Evolutionary conservation across 2,888 invertebrate species (phyloP).

Genomic region (Polydrusus cervinus): DNA sequence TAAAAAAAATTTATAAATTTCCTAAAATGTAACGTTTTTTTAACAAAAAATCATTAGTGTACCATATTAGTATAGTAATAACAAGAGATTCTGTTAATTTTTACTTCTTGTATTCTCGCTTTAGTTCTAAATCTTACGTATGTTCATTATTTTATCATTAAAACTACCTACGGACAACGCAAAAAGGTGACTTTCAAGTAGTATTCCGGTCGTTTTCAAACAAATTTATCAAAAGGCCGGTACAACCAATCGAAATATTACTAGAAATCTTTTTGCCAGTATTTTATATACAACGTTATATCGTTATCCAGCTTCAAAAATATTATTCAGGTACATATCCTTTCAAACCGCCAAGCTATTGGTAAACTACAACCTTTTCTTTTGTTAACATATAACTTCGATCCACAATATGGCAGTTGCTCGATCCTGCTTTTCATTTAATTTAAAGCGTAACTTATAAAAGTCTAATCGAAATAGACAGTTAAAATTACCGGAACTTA

Average conservation of each 20-base stretch:
- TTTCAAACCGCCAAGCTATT: conserved; percentile 43
- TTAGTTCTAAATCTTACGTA: conserved; percentile 19
- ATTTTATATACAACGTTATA: conserved; percentile 19
- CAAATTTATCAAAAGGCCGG: not conserved
- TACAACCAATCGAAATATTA: conserved; percentile 18
- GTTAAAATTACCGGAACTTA: conserved; percentile 30
- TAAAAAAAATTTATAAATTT: conserved; percentile 20
- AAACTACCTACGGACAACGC: conserved; percentile 12
- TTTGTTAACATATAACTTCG: conserved; percentile 18
- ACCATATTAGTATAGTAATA: conserved; percentile 33
- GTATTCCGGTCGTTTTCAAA: not conserved
- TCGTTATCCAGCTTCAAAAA: conserved; percentile 41
- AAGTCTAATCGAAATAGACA: not conserved
- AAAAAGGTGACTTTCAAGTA: not conserved
- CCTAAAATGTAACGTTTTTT: conserved; percentile 16
- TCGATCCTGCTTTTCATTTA: conserved; percentile 18
- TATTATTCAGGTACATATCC: conserved; percentile 49
- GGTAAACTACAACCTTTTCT: conserved; percentile 10
- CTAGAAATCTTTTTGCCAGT: conserved; percentile 10
- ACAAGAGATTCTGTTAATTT: conserved; percentile 44
- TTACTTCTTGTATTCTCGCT: conserved; percentile 6
- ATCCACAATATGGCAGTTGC: conserved; percentile 44
- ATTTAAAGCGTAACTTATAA: not conserved
- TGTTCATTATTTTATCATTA: conserved; percentile 22
- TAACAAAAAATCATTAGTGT: conserved; percentile 29